A percentile compares a stretch with the other conserved stretches of the same genome.
Conservation (phyloP, 2,113 vertebrate genomes). For the Macheiramphus alcinus region DNA sequence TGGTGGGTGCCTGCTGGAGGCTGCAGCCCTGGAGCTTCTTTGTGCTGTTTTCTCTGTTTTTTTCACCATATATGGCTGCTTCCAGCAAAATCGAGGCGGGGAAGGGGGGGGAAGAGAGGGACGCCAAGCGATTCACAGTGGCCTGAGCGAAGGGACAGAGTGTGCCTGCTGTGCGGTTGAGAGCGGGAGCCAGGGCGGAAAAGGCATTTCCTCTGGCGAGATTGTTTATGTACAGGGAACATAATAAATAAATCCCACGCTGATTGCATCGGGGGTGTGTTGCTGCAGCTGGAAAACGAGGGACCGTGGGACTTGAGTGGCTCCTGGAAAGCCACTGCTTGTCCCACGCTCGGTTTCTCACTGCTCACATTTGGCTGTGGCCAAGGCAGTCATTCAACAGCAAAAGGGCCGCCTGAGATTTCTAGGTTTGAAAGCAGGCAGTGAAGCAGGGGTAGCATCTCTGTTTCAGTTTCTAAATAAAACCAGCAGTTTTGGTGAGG, state of each 20-base stretch:
- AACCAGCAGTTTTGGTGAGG: not conserved
- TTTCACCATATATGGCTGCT: not conserved
- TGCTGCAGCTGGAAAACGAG: not conserved
- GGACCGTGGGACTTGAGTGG: not conserved
- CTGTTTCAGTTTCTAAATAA: not conserved
- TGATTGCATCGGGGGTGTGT: too few relatives aligned
- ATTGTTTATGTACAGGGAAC: not conserved
- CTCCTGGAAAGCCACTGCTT: not conserved
- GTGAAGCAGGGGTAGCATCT: not conserved
- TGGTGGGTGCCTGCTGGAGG: too few relatives aligned
- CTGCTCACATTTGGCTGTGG: not conserved
- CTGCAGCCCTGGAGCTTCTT: not conserved
- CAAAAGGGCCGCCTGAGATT: not conserved
- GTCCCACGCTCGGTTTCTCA: not conserved
- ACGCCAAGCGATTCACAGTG: not conserved
- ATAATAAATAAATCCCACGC: not conserved
- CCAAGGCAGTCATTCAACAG: rapidly evolving
- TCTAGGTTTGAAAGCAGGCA: not conserved
- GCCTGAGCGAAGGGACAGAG: not conserved
- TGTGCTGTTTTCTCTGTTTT: not conserved
- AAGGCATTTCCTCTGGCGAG: not conserved
- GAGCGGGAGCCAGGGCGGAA: not conserved
- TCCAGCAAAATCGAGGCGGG: not conserved
- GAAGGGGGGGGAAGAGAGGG: not conserved
- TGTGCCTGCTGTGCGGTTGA: not conserved